A percentile compares a stretch with the other conserved stretches of the same genome.
These are phyloP conservation scores for Petrosia ficiformis DNA, from an alignment of 37 sponge, comb jelly and placozoan species.

Conservation along the genomic window DNA sequence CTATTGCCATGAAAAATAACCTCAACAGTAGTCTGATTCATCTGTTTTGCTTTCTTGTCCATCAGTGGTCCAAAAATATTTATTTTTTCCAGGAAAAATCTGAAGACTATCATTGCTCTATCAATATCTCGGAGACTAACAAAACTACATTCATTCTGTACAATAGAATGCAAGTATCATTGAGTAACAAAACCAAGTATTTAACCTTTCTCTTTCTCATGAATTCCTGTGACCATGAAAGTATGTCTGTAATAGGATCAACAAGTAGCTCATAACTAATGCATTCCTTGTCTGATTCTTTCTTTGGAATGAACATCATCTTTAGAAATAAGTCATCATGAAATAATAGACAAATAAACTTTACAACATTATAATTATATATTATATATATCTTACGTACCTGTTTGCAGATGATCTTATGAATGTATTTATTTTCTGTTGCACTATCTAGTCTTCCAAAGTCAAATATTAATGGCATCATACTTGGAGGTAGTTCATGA, in stretches of 20 bases:
- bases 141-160: slow-evolving; percentile 81
- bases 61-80: slow-evolving; percentile 4
- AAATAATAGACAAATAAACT: slow-evolving; percentile 28
- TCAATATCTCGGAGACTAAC: slow-evolving; percentile 84
- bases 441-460: slow-evolving; percentile 59
- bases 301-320: no score
- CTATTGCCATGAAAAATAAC: neutral
- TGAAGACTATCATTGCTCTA: slow-evolving; percentile 73
- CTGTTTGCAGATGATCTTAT: no score
- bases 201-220: neutral
- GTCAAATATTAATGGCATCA: slow-evolving; percentile 83
- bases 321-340: no score
- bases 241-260: neutral
- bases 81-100: slow-evolving; percentile 47
- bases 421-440: slow-evolving; percentile 53
- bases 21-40: neutral
- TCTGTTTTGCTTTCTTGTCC: neutral
- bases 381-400: no score
- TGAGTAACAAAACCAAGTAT: neutral
- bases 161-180: neutral
- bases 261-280: no score
- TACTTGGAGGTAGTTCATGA: slow-evolving; percentile 65
- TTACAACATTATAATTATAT: slow-evolving; percentile 58
- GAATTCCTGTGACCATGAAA: neutral
- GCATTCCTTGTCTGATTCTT: no score